Percentiles rank a stretch among this genome's conserved stretches.
phyloP scores from a whole-genome alignment of 2,888 invertebrate species.

The Epirrhoe tristata region DNA sequence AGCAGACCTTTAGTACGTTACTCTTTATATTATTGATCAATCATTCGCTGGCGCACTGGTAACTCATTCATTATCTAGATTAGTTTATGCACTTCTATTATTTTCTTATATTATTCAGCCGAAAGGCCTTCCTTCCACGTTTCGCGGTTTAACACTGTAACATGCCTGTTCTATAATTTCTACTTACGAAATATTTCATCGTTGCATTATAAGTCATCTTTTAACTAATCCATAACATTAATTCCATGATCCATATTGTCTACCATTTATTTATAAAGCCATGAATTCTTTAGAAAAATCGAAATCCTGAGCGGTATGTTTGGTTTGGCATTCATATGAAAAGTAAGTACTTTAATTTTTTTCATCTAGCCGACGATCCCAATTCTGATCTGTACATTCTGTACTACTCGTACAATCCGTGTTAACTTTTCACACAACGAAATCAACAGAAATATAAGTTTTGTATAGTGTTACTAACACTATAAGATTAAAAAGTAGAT shows the following conservation, averaged over 20 bases:
- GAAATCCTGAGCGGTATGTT: too few relatives aligned
- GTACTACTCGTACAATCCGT: too few relatives aligned
- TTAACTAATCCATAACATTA: neutral
- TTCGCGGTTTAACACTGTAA: too few relatives aligned
- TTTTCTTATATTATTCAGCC: neutral
- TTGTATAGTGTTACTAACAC: neutral
- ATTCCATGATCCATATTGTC: neutral
- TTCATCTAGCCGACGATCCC: too few relatives aligned
- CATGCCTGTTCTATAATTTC: too few relatives aligned
- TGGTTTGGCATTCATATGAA: too few relatives aligned
- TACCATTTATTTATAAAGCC: too few relatives aligned
- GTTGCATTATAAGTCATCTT: neutral
- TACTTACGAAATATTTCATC: neutral
- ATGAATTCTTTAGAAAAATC: too few relatives aligned
- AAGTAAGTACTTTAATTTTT: too few relatives aligned
- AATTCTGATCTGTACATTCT: too few relatives aligned
- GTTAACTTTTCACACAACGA: too few relatives aligned
- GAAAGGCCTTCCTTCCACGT: too few relatives aligned
- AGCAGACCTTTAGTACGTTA: constrained; percentile 65
- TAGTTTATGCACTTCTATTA: neutral
- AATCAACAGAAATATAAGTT: neutral
- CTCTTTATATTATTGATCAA: constrained; percentile 47
- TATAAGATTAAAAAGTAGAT: neutral
- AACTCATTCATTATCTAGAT: constrained; percentile 32
- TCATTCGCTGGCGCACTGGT: constrained; percentile 37